Evolutionary conservation across 1,140 invertebrate species (phyloP).

Genomic region (Drosophila tsacasi): DNA sequence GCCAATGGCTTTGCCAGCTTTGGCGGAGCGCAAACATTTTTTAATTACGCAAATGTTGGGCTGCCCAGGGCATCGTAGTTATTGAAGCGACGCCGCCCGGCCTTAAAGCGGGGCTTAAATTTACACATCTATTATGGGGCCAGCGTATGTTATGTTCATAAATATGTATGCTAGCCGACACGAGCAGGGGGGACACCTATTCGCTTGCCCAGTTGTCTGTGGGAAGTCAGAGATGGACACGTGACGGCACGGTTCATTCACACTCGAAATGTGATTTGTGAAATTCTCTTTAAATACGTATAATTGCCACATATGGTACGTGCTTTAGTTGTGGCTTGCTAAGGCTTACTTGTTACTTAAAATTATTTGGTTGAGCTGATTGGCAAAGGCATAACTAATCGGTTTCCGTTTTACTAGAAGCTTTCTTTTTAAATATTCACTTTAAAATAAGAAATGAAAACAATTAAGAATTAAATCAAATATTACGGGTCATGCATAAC

Average conservation of each 20-base stretch:
- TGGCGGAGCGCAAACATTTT: slow-evolving; percentile 81
- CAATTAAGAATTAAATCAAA: neutral
- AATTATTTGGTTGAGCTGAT: slow-evolving; percentile 10
- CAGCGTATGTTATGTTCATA: slow-evolving; percentile 54
- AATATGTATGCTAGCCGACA: slow-evolving; percentile 38
- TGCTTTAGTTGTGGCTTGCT: neutral
- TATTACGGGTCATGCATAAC: too few species aligned
- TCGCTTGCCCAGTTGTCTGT: neutral
- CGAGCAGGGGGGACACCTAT: slow-evolving; percentile 8
- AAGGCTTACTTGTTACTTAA: neutral
- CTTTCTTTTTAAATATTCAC: neutral
- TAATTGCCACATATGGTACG: slow-evolving; percentile 8
- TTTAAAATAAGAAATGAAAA: neutral
- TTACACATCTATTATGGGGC: slow-evolving; percentile 63
- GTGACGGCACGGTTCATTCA: slow-evolving; percentile 3
- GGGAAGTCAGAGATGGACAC: slow-evolving; percentile 19
- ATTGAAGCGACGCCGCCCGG: slow-evolving; percentile 72
- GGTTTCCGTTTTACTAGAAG: neutral
- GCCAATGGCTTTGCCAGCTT: slow-evolving; percentile 63
- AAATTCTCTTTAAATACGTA: slow-evolving; percentile 28
- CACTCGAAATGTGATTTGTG: slow-evolving; percentile 11
- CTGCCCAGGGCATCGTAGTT: slow-evolving; percentile 70
- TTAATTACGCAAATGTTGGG: slow-evolving; percentile 82
- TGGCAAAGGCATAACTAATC: neutral
- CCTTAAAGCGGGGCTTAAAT: slow-evolving; percentile 70